Conservation (phyloP, 64 coral and sea anemone genomes). For the Montipora cactus region DNA sequence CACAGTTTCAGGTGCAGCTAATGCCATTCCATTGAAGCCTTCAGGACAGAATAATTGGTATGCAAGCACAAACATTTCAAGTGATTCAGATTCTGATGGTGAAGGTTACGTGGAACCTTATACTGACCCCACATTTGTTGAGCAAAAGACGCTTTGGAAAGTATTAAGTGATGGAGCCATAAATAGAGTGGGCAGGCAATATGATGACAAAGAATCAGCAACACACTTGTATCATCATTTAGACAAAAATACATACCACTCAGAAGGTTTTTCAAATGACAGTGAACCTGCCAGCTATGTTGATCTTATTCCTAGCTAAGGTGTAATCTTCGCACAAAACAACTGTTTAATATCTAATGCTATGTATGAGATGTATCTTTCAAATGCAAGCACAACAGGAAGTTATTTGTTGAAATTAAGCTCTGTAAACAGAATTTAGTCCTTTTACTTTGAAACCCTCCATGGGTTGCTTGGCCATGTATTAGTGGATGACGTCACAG, state of each 20-base stretch:
- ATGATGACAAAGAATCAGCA: not conserved
- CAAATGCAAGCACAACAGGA: too few species aligned
- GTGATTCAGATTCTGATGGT: constrained; percentile 71
- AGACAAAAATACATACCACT: not conserved
- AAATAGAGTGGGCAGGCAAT: constrained; percentile 14
- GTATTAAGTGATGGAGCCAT: constrained; percentile 77
- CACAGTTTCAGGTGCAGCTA: constrained; percentile 10
- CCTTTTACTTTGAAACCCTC: too few species aligned
- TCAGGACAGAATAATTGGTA: constrained; percentile 57
- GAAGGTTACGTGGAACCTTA: constrained; percentile 64
- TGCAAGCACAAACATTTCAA: constrained; percentile 63
- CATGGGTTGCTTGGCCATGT: too few species aligned
- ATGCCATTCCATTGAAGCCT: not conserved
- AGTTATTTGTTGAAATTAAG: too few species aligned
- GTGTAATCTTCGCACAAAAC: not conserved
- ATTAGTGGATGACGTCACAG: too few species aligned
- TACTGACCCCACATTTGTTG: not conserved
- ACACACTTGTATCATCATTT: constrained; percentile 13
- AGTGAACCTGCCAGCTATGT: not conserved
- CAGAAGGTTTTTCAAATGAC: not conserved
- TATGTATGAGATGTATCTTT: too few species aligned
- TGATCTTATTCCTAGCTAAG: not conserved
- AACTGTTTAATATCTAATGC: too few species aligned
- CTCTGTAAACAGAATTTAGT: too few species aligned
- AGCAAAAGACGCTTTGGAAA: constrained; percentile 26